These are phyloP conservation scores for Drosophila equinoxialis DNA, from an alignment of 1,140 invertebrate genomes.

Conservation along the genomic window DNA sequence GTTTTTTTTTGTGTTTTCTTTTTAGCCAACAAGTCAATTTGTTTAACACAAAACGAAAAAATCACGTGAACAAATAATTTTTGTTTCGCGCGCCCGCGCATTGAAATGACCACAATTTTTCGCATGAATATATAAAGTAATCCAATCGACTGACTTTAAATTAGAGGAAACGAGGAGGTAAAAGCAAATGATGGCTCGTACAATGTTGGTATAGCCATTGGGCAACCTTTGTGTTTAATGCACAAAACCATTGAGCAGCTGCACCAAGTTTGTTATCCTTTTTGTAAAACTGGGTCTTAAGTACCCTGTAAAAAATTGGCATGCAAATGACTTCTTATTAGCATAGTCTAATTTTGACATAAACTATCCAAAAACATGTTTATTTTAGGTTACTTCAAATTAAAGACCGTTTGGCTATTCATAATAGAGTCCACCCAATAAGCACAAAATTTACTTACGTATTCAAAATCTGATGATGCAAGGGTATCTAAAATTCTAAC, in stretches of 20 bases:
- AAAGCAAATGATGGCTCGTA: neutral
- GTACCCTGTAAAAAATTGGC: slow-evolving; percentile 37
- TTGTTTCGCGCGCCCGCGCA: slow-evolving; percentile 24
- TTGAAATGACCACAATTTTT: slow-evolving; percentile 56
- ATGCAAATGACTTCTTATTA: neutral
- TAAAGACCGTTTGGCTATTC: no score
- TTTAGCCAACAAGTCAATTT: slow-evolving; percentile 63
- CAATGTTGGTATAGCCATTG: neutral
- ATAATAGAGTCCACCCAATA: no score
- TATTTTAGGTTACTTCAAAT: no score
- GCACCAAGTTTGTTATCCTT: slow-evolving; percentile 40
- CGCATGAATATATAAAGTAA: slow-evolving; percentile 59
- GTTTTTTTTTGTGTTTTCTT: slow-evolving; percentile 28
- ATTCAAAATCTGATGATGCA: no score
- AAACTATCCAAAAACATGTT: no score
- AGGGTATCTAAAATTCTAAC: neutral
- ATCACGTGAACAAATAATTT: slow-evolving; percentile 69
- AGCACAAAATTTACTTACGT: no score
- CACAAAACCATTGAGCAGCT: slow-evolving; percentile 50
- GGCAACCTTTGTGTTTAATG: slow-evolving; percentile 32
- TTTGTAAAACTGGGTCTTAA: slow-evolving; percentile 31
- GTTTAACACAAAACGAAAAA: slow-evolving; percentile 57
- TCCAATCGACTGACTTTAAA: slow-evolving; percentile 16
- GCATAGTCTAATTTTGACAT: neutral
- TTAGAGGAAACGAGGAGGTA: slow-evolving; percentile 11